Evolutionary conservation across 2,888 invertebrate genomes (phyloP).

Genomic region (Electrophaes corylata): DNA sequence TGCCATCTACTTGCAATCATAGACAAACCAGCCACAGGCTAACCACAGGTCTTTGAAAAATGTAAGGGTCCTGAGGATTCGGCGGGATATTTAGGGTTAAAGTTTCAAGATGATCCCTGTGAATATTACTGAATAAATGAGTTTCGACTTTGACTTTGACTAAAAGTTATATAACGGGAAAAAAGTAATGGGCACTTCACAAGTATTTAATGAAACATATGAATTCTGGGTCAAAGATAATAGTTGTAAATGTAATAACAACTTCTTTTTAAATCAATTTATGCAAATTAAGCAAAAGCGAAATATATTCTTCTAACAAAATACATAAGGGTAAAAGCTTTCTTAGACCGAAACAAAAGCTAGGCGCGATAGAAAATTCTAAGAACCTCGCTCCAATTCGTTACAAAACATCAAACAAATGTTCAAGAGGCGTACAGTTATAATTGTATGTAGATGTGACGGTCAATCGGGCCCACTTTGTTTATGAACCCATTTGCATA

Average conservation of each 20-base stretch:
- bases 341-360: conserved; percentile 2
- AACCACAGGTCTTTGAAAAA: too few species aligned
- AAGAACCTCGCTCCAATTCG: conserved; percentile 36
- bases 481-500: conserved; percentile 78
- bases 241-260: background rate
- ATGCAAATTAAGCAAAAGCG: background rate
- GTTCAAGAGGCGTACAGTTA: conserved; percentile 50
- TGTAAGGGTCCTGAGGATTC: too few species aligned
- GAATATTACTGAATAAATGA: too few species aligned
- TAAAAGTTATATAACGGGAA: too few species aligned
- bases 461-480: conserved; percentile 59
- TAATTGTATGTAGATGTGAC: conserved; percentile 51
- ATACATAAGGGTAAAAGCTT: conserved; percentile 1
- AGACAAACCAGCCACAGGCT: too few species aligned
- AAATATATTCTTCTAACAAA: background rate
- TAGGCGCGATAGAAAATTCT: conserved; percentile 21
- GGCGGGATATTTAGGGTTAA: too few species aligned
- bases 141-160: too few species aligned
- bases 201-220: background rate
- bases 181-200: too few species aligned
- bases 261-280: background rate
- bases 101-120: too few species aligned
- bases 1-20: too few species aligned
- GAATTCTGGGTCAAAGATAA: background rate
- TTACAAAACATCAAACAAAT: conserved; percentile 42